phyloP scores from a whole-genome alignment of 2,113 vertebrate species.

The Grammomys surdaster region DNA sequence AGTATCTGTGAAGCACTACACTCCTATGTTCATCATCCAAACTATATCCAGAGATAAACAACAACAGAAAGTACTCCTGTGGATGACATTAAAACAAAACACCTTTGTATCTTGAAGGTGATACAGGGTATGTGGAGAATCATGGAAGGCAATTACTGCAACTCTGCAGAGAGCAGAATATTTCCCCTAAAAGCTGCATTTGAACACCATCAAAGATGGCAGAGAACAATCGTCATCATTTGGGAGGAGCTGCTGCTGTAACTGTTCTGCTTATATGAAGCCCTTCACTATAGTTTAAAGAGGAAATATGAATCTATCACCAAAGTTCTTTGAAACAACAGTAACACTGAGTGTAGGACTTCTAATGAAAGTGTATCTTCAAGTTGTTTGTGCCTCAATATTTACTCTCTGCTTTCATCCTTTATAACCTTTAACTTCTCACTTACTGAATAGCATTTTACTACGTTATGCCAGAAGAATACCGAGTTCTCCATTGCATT shows the following conservation, averaged over 20 bases:
- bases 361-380: conserved; percentile 2
- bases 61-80: neutral
- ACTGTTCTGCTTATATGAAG: neutral
- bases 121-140: neutral
- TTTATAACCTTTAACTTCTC: conserved; percentile 61
- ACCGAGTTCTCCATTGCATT: neutral
- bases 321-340: conserved; percentile 33
- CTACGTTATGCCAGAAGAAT: neutral
- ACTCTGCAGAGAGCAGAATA: neutral
- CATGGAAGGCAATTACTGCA: neutral
- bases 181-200: neutral
- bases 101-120: neutral
- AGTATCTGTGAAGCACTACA: neutral
- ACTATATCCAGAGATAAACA: neutral
- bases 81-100: neutral
- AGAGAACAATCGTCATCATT: neutral
- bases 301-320: conserved; percentile 10
- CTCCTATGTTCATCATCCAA: neutral
- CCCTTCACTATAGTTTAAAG: conserved; percentile 57
- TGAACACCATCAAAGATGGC: conserved; percentile 8
- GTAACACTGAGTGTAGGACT: conserved; percentile 46
- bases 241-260: neutral
- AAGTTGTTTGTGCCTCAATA: conserved; percentile 32
- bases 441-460: conserved; percentile 26
- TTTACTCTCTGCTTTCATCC: conserved; percentile 54